A percentile compares a stretch with the other conserved stretches of the same genome.
Conservation (phyloP, 2,113 vertebrate species). For the Hiodon tergisus region DNA sequence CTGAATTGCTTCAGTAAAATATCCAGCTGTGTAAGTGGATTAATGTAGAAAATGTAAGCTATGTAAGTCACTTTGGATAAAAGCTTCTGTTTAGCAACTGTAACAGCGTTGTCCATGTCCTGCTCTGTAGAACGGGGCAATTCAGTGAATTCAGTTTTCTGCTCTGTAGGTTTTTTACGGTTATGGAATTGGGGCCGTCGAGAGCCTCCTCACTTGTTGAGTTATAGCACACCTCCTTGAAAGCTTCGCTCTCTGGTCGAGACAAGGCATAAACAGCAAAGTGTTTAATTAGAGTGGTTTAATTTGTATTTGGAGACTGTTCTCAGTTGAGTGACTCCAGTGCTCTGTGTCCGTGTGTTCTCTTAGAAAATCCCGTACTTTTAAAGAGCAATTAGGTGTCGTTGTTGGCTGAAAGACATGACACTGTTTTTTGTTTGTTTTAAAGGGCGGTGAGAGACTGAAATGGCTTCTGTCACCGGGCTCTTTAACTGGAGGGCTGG, state of each 20-base stretch:
- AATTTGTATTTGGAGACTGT: slow-evolving; percentile 17
- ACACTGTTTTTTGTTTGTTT: not conserved
- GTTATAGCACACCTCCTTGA: not conserved
- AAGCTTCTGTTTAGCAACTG: no score
- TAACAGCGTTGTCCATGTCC: no score
- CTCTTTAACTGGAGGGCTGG: not conserved
- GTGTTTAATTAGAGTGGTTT: slow-evolving; percentile 10
- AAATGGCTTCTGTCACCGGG: not conserved
- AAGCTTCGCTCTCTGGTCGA: not conserved
- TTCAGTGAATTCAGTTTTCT: no score
- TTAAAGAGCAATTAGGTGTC: slow-evolving; percentile 16
- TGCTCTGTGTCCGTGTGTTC: slow-evolving; percentile 8
- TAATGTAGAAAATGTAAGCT: no score
- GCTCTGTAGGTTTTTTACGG: not conserved
- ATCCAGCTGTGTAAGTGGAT: no score
- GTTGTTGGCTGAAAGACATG: slow-evolving; percentile 8
- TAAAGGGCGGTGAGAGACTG: not conserved
- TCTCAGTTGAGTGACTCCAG: not conserved
- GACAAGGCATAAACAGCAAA: slow-evolving; percentile 1
- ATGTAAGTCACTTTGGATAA: no score
- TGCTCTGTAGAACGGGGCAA: no score
- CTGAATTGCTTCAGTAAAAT: no score
- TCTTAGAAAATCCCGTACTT: slow-evolving; percentile 5
- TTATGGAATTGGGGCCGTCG: not conserved
- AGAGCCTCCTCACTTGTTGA: not conserved